A percentile compares a stretch with the other conserved stretches of the same genome.
These are phyloP conservation scores for Oxyscelio sp. DNA, from an alignment of 2,888 invertebrate genomes.

Conservation along the genomic window DNA sequence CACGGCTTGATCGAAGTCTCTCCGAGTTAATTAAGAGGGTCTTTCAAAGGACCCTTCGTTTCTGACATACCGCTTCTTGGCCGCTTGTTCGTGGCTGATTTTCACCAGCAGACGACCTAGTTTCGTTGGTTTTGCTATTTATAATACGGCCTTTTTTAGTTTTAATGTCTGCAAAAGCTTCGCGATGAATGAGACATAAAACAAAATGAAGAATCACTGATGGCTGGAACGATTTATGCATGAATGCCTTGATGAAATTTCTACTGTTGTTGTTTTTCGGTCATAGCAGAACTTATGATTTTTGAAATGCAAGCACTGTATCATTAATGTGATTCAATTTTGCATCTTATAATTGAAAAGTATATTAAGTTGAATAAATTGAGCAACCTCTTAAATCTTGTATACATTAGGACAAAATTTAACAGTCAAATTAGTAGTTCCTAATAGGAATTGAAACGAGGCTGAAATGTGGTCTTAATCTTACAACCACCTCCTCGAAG, in stretches of 20 bases:
- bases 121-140: slow-evolving; percentile 76
- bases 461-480: no score
- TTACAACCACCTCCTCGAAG: no score
- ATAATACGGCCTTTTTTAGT: slow-evolving; percentile 66
- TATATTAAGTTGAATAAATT: no score
- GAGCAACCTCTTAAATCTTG: no score
- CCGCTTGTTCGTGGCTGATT: slow-evolving; percentile 71
- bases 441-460: no score
- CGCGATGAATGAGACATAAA: slow-evolving; percentile 19
- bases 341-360: no score
- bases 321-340: no score
- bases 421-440: no score
- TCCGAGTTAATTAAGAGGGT: slow-evolving; percentile 81
- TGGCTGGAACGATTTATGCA: slow-evolving; percentile 18
- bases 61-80: slow-evolving; percentile 75
- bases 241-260: background rate
- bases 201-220: slow-evolving; percentile 20
- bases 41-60: slow-evolving; percentile 79
- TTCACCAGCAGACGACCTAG: slow-evolving; percentile 76
- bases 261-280: background rate
- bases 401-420: no score
- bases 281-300: no score
- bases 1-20: slow-evolving; percentile 58
- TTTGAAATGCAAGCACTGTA: no score
- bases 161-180: slow-evolving; percentile 35